A percentile compares a stretch with the other conserved stretches of the same genome.
Evolutionary conservation across 1,140 invertebrate species (phyloP).

Genomic region (Trichoplusia ni): DNA sequence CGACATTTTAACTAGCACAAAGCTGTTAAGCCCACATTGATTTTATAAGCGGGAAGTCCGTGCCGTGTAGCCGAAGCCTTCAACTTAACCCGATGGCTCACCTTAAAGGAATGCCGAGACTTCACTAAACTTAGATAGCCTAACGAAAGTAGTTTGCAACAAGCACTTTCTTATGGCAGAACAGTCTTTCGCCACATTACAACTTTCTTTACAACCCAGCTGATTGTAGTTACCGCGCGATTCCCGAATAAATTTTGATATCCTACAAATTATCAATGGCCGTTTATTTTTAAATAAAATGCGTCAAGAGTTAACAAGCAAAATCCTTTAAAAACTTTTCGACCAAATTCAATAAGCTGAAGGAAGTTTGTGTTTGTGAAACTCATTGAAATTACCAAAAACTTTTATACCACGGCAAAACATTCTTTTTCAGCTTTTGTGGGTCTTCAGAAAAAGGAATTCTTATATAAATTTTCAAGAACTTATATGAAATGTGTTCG

Average conservation of each 20-base stretch:
- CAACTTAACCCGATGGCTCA: conserved; percentile 36
- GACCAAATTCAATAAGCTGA: conserved; percentile 8
- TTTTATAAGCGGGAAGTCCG: conserved; percentile 49
- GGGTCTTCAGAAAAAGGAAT: not conserved
- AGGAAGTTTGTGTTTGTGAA: conserved; percentile 17
- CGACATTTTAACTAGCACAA: conserved; percentile 51
- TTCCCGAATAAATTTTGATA: conserved; percentile 24
- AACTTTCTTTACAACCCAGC: conserved; percentile 50
- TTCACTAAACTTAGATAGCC: conserved; percentile 56
- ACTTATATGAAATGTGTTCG: not conserved
- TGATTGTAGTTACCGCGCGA: conserved; percentile 39
- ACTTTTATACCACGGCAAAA: not conserved
- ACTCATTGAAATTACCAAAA: conserved; percentile 22
- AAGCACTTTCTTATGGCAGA: conserved; percentile 47
- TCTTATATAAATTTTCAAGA: not conserved
- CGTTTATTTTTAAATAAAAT: conserved; percentile 2
- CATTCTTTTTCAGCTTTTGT: not conserved
- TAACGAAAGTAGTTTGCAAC: conserved; percentile 61
- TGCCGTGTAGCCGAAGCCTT: conserved; percentile 28
- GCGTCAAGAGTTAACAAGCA: conserved; percentile 15
- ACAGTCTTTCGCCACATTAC: conserved; percentile 48
- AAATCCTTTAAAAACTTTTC: conserved; percentile 23
- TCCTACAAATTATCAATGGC: conserved; percentile 4
- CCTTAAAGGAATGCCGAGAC: conserved; percentile 36
- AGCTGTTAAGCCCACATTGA: conserved; percentile 51